Conservation (phyloP, 2,113 vertebrate species). For the Leptobrachium leishanense region DNA sequence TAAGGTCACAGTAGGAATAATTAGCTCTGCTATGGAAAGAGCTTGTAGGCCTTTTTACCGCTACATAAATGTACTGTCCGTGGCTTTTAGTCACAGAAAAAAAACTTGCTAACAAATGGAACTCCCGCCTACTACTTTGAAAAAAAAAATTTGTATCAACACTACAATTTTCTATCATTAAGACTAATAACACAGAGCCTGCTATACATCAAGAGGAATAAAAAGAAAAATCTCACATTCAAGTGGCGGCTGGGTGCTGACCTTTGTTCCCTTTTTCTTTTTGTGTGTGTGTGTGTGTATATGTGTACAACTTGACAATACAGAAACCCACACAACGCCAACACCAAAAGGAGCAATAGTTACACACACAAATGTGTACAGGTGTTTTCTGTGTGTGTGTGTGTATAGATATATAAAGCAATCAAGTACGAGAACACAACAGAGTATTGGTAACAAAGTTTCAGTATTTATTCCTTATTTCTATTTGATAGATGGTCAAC, state of each 20-base stretch:
- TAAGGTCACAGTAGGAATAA: slow-evolving; percentile 99
- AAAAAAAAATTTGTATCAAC: slow-evolving; percentile 99
- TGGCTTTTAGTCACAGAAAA: slow-evolving; percentile 98
- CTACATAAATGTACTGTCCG: slow-evolving; percentile 98
- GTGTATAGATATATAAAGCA: slow-evolving; percentile 51
- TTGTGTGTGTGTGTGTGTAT: slow-evolving; percentile 89
- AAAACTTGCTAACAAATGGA: slow-evolving; percentile 99
- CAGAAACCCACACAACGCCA: slow-evolving; percentile 87
- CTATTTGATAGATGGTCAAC: too few relatives aligned
- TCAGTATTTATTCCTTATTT: too few relatives aligned
- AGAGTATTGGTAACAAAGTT: too few relatives aligned
- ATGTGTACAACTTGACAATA: slow-evolving; percentile 77
- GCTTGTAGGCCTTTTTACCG: slow-evolving; percentile 98
- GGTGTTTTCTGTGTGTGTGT: neutral
- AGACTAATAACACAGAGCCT: slow-evolving; percentile 99
- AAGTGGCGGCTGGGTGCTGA: slow-evolving; percentile 99
- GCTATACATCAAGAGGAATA: slow-evolving; percentile 99
- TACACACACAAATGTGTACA: slow-evolving; percentile 1
- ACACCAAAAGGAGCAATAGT: slow-evolving; percentile 91
- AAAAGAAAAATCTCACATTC: slow-evolving; percentile 97
- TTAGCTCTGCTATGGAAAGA: slow-evolving; percentile 99
- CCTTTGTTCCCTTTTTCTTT: slow-evolving; percentile 93
- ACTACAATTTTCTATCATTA: slow-evolving; percentile 99
- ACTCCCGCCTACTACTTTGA: slow-evolving; percentile 99
- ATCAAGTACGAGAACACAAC: too few relatives aligned